Conservation (phyloP, 2,888 invertebrate species). For the Ligdia adustata region DNA sequence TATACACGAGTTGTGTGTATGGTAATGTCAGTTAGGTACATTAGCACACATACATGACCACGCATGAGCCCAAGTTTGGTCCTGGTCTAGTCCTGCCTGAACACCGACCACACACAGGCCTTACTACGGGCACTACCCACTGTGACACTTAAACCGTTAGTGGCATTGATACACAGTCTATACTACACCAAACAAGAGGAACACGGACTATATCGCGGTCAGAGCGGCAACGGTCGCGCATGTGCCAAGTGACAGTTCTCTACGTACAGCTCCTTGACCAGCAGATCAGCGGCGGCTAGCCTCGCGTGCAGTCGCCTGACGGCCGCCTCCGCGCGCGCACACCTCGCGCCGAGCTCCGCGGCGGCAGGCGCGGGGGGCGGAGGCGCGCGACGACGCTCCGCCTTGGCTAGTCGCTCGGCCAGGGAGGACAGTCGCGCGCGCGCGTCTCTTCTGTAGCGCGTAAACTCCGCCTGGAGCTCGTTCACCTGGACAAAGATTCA, state of each 20-base stretch:
- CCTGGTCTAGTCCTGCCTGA: too few relatives aligned
- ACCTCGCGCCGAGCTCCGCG: constrained; percentile 62
- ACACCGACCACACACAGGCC: too few relatives aligned
- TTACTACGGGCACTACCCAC: too few relatives aligned
- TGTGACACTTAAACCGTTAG: too few relatives aligned
- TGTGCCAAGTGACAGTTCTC: constrained; percentile 90
- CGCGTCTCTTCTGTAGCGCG: constrained; percentile 31
- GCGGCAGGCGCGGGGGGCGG: constrained; percentile 24
- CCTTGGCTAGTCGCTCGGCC: constrained; percentile 26
- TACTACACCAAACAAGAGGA: too few relatives aligned
- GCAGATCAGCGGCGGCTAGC: constrained; percentile 88
- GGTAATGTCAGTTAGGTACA: too few relatives aligned
- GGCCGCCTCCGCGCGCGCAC: constrained; percentile 72
- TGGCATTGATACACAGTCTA: too few relatives aligned
- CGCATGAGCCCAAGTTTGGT: too few relatives aligned
- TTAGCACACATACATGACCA: too few relatives aligned
- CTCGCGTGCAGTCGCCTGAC: constrained; percentile 83
- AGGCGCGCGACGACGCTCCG: constrained; percentile 26
- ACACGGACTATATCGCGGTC: background rate
- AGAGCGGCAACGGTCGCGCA: constrained; percentile 22
- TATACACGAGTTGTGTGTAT: too few relatives aligned
- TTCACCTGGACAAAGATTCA: background rate
- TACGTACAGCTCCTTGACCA: constrained; percentile 92
- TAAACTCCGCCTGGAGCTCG: constrained; percentile 75
- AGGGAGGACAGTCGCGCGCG: constrained; percentile 78